Evolutionary conservation across 1,140 invertebrate species (phyloP).

Genomic region (Palaemon carinicauda): DNA sequence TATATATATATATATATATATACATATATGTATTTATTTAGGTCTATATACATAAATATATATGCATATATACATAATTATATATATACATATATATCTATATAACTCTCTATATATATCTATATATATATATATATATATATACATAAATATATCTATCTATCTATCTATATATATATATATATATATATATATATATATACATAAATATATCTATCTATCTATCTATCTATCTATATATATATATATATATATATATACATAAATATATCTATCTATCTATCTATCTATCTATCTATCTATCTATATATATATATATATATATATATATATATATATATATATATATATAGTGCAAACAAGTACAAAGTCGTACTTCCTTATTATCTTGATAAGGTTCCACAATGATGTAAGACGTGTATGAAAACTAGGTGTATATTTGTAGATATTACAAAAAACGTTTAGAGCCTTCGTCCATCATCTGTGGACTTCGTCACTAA

Average conservation of each 20-base stretch:
- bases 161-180: not conserved
- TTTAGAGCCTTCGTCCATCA: no score
- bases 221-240: not conserved
- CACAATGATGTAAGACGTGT: no score
- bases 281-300: not conserved
- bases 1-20: not conserved
- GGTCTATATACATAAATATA: not conserved
- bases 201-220: not conserved
- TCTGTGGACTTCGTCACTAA: no score
- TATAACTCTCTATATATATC: not conserved
- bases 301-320: not conserved
- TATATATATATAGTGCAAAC: not conserved
- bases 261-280: not conserved
- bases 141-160: not conserved
- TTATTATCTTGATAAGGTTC: no score
- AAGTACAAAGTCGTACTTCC: no score
- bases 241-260: not conserved
- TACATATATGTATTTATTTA: not conserved
- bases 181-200: not conserved
- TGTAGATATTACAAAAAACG: no score
- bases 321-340: conserved; percentile 7
- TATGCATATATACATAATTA: not conserved
- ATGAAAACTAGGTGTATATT: no score
- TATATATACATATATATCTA: not conserved
- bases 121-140: not conserved